Percentiles rank a stretch among this genome's conserved stretches.
phyloP scores from a whole-genome alignment of 2,113 vertebrate genomes.

The Scortum barcoo region DNA sequence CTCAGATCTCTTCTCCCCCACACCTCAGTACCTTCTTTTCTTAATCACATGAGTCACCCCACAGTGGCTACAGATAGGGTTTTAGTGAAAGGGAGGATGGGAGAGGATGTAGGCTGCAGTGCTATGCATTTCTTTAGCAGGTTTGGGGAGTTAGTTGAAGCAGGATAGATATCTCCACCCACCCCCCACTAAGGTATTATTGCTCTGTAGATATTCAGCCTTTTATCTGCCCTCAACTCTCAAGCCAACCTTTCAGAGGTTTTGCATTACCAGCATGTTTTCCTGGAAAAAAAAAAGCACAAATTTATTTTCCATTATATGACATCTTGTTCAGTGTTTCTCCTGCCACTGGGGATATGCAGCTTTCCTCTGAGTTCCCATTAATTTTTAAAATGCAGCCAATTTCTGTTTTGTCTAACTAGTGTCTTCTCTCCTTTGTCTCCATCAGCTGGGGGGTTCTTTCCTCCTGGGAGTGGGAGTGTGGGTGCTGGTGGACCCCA shows the following conservation, averaged over 20 bases:
- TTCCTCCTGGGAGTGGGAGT: conserved; percentile 93
- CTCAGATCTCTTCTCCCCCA: conserved; percentile 60
- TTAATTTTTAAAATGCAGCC: conserved; percentile 44
- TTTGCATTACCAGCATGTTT: conserved; percentile 41
- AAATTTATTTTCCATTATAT: conserved; percentile 31
- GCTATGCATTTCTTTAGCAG: conserved; percentile 57
- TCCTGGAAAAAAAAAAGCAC: neutral
- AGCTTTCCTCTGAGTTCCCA: conserved; percentile 35
- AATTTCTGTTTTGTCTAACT: conserved; percentile 50
- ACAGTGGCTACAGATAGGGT: conserved; percentile 47
- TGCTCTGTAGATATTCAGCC: conserved; percentile 26
- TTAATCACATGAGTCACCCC: conserved; percentile 72
- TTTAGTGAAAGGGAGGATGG: conserved; percentile 54
- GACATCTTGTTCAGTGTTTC: conserved; percentile 49
- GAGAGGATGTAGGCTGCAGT: conserved; percentile 41
- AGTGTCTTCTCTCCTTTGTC: conserved; percentile 7
- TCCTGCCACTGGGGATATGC: conserved; percentile 6
- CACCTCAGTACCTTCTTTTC: conserved; percentile 55
- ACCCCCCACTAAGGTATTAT: conserved; percentile 29
- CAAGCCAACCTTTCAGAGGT: conserved; percentile 28
- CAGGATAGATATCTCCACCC: conserved; percentile 40
- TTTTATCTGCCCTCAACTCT: conserved; percentile 47
- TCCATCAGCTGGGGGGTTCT: conserved; percentile 90
- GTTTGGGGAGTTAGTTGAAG: conserved; percentile 48
- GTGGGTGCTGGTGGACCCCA: conserved; percentile 96